Base-by-base conservation (phyloP, 2,113 vertebrate species). In the Bos javanicus region DNA sequence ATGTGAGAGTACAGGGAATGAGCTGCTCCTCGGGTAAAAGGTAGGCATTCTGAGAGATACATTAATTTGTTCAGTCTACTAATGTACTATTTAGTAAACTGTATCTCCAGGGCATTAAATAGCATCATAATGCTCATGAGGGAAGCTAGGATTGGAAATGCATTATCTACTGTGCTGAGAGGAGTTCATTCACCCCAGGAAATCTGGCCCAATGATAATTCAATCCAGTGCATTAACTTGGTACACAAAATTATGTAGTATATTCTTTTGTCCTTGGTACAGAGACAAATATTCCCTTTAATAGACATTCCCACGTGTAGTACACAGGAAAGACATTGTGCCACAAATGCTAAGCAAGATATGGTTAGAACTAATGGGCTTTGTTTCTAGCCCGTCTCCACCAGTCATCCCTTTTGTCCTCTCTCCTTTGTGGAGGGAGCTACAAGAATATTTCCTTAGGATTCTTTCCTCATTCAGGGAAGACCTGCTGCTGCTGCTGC, bases 21-120 rank as follows among this genome's bases (percentile, higher is more conserved):
- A 94, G 74, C 62, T 97, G 80, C 67, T 97, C 76, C 59, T 92
- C 84, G 46, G 82, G 39, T 91, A 67, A 78, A 90, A 98, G 59
- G 92, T 82, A 98, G 95, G 94, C 54, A 95, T 95, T 95, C 76
- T 96, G 87, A 98, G 92, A 97, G 85, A 43, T 90, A 39, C 64
- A 91, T 97, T 98, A 96, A 95, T 48, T 96, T 97, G 64, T 87
- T 98, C 92, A 56, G 62, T 59, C 92, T 97, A 83, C 48, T 95
- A 71, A 71, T 90, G n/a, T 90, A 92, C 26, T 74, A 94, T 96
- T 97, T 95, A 94, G 90, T 90, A 97, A 97, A 97, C 89, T 97
- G 36, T 96, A 96, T 90, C 90, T 94, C 95, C 87, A 95, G 81
- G 84, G 64, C 59, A 97, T 92, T 98, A 97, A 97, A 96, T 52